These are phyloP conservation scores for Mythimna vitellina DNA, from an alignment of 2,888 invertebrate species.

Conservation along the genomic window DNA sequence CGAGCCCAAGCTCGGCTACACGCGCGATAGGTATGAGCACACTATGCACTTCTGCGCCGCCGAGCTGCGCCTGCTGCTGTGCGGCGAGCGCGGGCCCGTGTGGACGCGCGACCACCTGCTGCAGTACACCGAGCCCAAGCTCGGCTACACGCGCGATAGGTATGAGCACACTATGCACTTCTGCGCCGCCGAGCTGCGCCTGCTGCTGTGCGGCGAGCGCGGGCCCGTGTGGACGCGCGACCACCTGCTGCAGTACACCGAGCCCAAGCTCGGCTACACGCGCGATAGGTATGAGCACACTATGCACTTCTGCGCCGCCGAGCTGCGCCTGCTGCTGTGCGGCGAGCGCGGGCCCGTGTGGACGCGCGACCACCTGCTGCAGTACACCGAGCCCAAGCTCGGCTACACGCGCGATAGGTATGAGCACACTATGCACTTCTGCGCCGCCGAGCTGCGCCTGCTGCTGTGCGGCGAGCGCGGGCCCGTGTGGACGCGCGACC, in stretches of 20 bases:
- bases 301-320: slow-evolving; percentile 98
- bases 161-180: slow-evolving; percentile 92
- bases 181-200: slow-evolving; percentile 96
- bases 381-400: slow-evolving; percentile 99
- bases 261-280: slow-evolving; percentile 99
- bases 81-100: slow-evolving; percentile 99
- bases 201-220: slow-evolving; percentile 99
- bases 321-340: slow-evolving; percentile 98
- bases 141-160: slow-evolving; percentile 99
- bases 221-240: slow-evolving; percentile 99
- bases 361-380: slow-evolving; percentile 98
- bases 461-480: slow-evolving; percentile 99
- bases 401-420: slow-evolving; percentile 99
- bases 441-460: slow-evolving; percentile 96
- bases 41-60: slow-evolving; percentile 96
- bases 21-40: slow-evolving; percentile 96
- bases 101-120: slow-evolving; percentile 99
- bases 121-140: slow-evolving; percentile 99
- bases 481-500: slow-evolving; percentile 99
- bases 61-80: slow-evolving; percentile 97
- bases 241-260: slow-evolving; percentile 98
- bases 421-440: slow-evolving; percentile 92
- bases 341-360: slow-evolving; percentile 99
- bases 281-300: slow-evolving; percentile 95
- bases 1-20: slow-evolving; percentile 99